Percentiles rank a stretch among this genome's conserved stretches.
Conservation (phyloP, 2,888 invertebrate species). For the Brachyptera putata region DNA sequence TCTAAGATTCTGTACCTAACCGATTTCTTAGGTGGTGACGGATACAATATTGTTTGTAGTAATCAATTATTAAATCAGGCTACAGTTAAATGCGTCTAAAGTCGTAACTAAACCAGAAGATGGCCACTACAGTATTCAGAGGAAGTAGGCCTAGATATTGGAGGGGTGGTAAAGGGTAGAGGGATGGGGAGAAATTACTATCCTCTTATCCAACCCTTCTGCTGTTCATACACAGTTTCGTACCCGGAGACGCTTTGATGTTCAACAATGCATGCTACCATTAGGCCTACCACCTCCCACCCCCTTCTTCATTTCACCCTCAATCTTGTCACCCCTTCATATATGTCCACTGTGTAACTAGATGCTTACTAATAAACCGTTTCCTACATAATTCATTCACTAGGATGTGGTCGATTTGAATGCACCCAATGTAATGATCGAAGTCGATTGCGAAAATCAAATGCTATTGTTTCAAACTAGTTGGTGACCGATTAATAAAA, state of each 20-base stretch:
- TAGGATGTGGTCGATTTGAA: not conserved
- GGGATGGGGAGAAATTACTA: constrained; percentile 19
- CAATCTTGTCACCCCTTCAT: not conserved
- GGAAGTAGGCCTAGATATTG: constrained; percentile 10
- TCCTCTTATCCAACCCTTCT: constrained; percentile 20
- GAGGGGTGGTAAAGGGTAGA: not conserved
- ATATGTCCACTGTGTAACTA: constrained; percentile 2
- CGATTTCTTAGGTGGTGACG: no score
- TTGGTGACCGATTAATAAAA: no score
- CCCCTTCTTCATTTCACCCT: not conserved
- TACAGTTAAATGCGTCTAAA: no score
- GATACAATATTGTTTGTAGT: no score
- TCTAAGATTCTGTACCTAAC: no score
- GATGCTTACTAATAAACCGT: not conserved
- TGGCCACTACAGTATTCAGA: constrained; percentile 26
- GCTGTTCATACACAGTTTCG: not conserved
- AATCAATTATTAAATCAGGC: no score
- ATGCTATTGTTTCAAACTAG: no score
- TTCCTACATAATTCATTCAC: not conserved
- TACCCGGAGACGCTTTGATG: constrained; percentile 12
- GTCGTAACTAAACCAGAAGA: no score
- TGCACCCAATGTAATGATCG: not conserved
- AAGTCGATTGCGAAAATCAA: no score
- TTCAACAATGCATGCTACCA: constrained; percentile 28
- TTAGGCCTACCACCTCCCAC: constrained; percentile 13